Conservation (phyloP, 53 echinoderm and acorn worm genomes). For the Echinarachnius parma region DNA sequence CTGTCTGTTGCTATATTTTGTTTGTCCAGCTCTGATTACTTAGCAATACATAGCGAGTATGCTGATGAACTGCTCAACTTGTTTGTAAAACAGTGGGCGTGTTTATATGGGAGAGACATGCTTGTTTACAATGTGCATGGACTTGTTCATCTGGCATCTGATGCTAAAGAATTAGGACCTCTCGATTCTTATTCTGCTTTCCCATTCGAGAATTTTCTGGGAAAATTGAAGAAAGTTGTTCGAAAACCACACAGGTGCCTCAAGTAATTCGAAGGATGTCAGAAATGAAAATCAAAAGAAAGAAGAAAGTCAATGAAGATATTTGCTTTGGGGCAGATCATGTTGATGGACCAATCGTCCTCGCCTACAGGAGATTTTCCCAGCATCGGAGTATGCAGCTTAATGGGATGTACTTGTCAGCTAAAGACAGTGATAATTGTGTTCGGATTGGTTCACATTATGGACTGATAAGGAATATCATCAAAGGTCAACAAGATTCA, state of each 20-base stretch:
- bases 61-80: conserved; percentile 47
- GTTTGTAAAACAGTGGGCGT: conserved; percentile 55
- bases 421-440: not conserved
- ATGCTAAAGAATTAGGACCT: conserved; percentile 32
- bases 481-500: not conserved
- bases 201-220: conserved; percentile 50
- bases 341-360: not conserved
- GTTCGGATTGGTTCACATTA: not conserved
- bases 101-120: conserved; percentile 54
- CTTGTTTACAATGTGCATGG: conserved; percentile 63
- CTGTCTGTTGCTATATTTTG: conserved; percentile 44
- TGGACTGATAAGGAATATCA: not conserved
- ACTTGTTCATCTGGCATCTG: conserved; percentile 37
- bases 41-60: conserved; percentile 31
- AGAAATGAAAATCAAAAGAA: conserved; percentile 19
- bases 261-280: conserved; percentile 33
- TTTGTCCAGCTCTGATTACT: conserved; percentile 39
- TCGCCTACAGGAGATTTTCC: not conserved
- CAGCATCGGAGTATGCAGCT: not conserved
- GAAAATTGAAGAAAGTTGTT: conserved; percentile 36
- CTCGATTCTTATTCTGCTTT: conserved; percentile 43
- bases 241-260: conserved; percentile 31
- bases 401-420: not conserved
- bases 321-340: not conserved
- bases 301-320: not conserved